These are phyloP conservation scores for Reticulitermes speratus DNA, from an alignment of 1,140 invertebrate species.

Conservation along the genomic window DNA sequence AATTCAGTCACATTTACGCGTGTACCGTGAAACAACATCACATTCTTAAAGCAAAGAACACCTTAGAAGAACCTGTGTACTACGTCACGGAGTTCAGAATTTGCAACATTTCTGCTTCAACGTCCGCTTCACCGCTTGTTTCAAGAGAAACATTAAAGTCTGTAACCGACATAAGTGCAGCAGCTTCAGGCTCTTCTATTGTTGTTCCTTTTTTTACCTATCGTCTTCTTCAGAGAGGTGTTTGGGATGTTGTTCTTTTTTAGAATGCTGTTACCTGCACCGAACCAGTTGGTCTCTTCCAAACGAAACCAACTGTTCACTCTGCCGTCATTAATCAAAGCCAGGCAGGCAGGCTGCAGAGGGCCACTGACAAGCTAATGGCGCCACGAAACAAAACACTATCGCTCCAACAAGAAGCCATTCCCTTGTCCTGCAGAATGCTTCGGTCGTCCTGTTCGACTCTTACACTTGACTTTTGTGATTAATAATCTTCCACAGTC, in stretches of 20 bases:
- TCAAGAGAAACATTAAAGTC: not conserved
- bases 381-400: slow-evolving; percentile 17
- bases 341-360: slow-evolving; percentile 5
- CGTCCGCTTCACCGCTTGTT: not conserved
- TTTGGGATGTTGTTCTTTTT: not conserved
- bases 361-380: slow-evolving; percentile 13
- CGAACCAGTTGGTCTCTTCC: not conserved
- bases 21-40: no score
- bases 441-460: not conserved
- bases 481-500: not conserved
- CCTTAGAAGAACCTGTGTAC: no score
- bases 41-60: no score
- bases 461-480: slow-evolving; percentile 12
- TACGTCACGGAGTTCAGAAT: no score
- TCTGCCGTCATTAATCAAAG: slow-evolving; percentile 8
- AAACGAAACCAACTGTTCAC: slow-evolving; percentile 17
- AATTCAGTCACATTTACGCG: no score
- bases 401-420: slow-evolving; percentile 17
- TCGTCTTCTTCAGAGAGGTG: not conserved
- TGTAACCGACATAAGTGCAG: not conserved
- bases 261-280: slow-evolving; percentile 11
- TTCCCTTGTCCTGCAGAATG: not conserved
- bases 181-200: not conserved
- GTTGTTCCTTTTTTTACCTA: not conserved
- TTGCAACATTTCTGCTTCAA: no score